Base-by-base conservation (phyloP, 2,888 invertebrate genomes). In the Yponomeuta sedellus region DNA sequence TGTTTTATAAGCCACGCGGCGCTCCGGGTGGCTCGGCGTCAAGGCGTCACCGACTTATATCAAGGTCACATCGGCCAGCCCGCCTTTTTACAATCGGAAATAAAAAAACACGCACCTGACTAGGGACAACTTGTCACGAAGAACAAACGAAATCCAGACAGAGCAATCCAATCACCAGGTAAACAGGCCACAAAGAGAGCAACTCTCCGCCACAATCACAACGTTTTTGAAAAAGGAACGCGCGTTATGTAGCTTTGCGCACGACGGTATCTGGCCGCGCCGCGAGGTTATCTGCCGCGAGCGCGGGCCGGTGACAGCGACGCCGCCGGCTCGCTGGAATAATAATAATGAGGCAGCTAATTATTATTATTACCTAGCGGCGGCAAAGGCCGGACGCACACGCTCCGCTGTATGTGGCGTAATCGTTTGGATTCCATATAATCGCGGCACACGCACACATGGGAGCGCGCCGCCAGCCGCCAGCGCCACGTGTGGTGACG, bases 401-500 rank as follows among this genome's bases (percentile, higher is more conserved):
- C 76, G 72, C 71, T 73, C 71, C 73, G 71, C 67, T 72, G 71
- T 73, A 73, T 76, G 82, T 86, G 86, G 83, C 85, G 86, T 86
- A 86, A 86, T 86, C 85, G 79, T 72, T 81, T 40, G 80, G 83
- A 83, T 85, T 85, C 85, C 83, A 80, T 81, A 80, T 78, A 83
- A 81, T 79, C 81, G 80, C 74, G 73, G 74, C 75, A 73, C 78
- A 74, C 80, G 73, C 82, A 73, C 81, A 77, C 79, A 78, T 75
- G 75, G 39, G 39, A 12, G 22, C 34, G 65, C 68, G 67, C 69
- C 69, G 68, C 67, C 75, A 69, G 73, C 72, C 72, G 72, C 71
- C 72, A 76, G 71, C 79, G 80, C 82, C 87, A 88, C 87, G 86
- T 85, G 85, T 81, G 81, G 75, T 82, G 83, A 85, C 86, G 86